Conservation (phyloP, 2,888 invertebrate species). For the Lithophane leautieri region DNA sequence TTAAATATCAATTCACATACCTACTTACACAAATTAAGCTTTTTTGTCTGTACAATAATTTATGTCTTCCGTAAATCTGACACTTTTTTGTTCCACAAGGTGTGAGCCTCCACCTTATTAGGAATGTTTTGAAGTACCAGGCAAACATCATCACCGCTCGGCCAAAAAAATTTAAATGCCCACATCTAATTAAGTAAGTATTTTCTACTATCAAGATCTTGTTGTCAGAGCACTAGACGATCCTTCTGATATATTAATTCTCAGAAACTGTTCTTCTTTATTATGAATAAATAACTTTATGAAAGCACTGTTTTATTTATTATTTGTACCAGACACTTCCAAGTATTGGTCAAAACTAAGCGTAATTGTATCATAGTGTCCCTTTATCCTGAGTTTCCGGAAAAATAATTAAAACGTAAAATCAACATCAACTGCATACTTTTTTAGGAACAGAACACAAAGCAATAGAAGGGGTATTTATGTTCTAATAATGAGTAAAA, state of each 20-base stretch:
- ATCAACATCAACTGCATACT: not conserved
- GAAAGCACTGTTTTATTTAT: not conserved
- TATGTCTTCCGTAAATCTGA: not conserved
- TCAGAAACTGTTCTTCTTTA: constrained; percentile 6
- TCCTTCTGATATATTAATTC: constrained; percentile 5
- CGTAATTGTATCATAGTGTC: not conserved
- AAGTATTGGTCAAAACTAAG: not conserved
- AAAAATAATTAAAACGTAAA: not conserved
- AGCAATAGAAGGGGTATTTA: not conserved
- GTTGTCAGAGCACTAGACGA: not conserved
- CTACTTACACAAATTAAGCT: not conserved
- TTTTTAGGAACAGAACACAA: constrained; percentile 6
- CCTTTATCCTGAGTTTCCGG: not conserved
- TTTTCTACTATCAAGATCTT: not conserved
- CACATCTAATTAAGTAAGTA: not conserved
- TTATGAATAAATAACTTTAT: not conserved
- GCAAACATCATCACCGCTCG: not conserved
- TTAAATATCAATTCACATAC: not conserved
- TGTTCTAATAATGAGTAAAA: constrained; percentile 39
- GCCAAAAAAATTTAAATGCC: not conserved
- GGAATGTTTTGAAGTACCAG: not conserved
- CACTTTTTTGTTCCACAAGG: not conserved
- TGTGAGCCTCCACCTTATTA: not conserved
- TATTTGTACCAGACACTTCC: not conserved
- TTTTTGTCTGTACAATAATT: not conserved